Conservation (phyloP, 2,797 vertebrate genomes). For the Malurus splendens region DNA sequence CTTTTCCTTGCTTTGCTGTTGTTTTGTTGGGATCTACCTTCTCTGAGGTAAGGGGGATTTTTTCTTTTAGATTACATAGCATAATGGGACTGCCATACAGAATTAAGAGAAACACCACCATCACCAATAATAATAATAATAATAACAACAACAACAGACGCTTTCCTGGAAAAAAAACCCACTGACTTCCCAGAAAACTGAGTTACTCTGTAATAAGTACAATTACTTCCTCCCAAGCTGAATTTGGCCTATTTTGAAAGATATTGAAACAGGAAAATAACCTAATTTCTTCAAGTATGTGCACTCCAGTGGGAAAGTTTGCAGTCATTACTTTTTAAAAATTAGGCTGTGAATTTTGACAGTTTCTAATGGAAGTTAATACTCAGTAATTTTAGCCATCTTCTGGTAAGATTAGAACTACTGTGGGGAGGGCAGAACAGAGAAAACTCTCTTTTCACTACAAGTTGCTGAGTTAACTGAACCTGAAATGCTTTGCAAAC, state of each 20-base stretch:
- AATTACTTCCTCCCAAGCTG: neutral
- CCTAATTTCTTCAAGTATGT: neutral
- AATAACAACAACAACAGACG: neutral
- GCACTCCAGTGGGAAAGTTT: neutral
- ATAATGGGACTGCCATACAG: neutral
- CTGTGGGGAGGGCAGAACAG: neutral
- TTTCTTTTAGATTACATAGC: neutral
- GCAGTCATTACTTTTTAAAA: conserved; percentile 23
- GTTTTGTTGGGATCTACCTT: neutral
- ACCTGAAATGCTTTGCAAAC: neutral
- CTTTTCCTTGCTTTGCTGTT: neutral
- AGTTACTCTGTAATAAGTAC: neutral
- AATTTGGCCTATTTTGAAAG: conserved; percentile 13
- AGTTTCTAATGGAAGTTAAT: conserved; percentile 1
- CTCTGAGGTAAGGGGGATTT: neutral
- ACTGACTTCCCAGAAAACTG: neutral
- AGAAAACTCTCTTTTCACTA: neutral
- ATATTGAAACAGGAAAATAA: conserved; percentile 8
- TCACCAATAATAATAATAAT: neutral
- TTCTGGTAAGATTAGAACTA: neutral
- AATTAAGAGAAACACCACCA: neutral
- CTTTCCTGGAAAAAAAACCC: neutral
- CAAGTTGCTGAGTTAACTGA: neutral
- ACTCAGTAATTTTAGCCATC: neutral
- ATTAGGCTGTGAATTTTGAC: neutral